Percentiles rank a stretch among this genome's conserved stretches.
phyloP scores from a whole-genome alignment of 2,888 invertebrate species.

The Drosophila formosana region DNA sequence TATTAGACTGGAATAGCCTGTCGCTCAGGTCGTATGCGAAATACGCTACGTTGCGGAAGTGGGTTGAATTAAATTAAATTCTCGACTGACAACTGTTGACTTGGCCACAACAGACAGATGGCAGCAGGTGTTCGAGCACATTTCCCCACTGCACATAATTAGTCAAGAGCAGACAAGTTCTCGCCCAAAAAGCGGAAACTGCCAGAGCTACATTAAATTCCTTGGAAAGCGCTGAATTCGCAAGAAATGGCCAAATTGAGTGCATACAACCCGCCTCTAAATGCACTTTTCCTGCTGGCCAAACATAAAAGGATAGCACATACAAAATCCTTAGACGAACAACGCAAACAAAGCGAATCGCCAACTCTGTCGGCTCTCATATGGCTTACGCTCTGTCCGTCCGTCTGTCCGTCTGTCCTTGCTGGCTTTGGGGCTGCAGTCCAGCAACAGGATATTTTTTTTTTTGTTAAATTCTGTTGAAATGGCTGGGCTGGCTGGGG shows the following conservation, averaged over 20 bases:
- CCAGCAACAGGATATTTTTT: conserved; percentile 45
- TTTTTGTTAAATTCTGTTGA: conserved; percentile 27
- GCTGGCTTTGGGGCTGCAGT: not conserved
- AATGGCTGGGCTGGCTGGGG: conserved; percentile 13
- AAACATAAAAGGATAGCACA: conserved; percentile 18
- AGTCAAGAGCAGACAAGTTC: conserved; percentile 37
- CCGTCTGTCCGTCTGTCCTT: not conserved
- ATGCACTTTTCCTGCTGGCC: conserved; percentile 37
- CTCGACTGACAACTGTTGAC: conserved; percentile 7
- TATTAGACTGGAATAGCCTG: not conserved
- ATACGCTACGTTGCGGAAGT: not conserved
- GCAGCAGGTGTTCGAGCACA: conserved; percentile 28
- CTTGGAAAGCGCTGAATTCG: conserved; percentile 36
- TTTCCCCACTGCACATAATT: conserved; percentile 50
- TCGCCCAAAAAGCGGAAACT: not conserved
- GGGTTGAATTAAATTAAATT: not conserved
- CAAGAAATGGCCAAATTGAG: conserved; percentile 68
- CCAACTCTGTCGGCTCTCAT: conserved; percentile 5
- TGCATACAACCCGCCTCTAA: conserved; percentile 44
- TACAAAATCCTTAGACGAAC: conserved; percentile 14
- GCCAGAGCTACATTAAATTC: conserved; percentile 53
- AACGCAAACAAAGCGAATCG: conserved; percentile 17
- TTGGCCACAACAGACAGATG: conserved; percentile 1
- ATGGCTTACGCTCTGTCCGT: not conserved
- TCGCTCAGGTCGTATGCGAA: conserved; percentile 9